phyloP scores from a whole-genome alignment of 2,113 vertebrate species.

The Cyprinus carpio region DNA sequence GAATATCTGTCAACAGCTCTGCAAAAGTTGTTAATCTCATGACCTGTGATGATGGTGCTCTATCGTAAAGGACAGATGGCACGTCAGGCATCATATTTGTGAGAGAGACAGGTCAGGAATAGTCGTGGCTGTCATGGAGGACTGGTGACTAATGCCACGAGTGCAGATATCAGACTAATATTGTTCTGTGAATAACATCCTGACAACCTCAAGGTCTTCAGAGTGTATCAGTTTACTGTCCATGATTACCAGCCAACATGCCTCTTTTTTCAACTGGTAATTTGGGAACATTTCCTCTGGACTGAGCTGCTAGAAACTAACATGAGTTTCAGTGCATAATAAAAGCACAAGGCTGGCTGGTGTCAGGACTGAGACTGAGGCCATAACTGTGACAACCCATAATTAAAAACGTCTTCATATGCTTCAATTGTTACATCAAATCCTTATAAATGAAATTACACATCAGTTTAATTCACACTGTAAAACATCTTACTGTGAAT shows the following conservation, averaged over 20 bases:
- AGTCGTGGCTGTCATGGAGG: not conserved
- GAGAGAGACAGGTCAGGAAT: not conserved
- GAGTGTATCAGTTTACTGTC: not conserved
- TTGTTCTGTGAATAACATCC: not conserved
- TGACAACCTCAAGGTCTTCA: not conserved
- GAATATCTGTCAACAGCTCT: not conserved
- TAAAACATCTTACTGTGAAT: conserved; percentile 2
- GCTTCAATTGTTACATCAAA: conserved; percentile 10
- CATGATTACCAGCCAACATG: not conserved
- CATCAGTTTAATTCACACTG: not conserved
- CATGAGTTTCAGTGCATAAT: not conserved
- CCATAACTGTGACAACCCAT: conserved; percentile 8
- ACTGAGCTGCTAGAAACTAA: not conserved
- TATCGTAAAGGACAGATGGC: not conserved
- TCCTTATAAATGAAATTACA: conserved; percentile 4
- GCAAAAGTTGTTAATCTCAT: not conserved
- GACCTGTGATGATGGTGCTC: not conserved
- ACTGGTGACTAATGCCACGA: conserved; percentile 6
- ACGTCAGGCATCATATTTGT: not conserved
- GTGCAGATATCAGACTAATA: not conserved
- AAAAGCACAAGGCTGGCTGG: not conserved
- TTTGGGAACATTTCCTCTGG: not conserved
- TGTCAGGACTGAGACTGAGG: not conserved
- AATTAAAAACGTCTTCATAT: conserved; percentile 16
- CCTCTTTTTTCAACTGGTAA: not conserved